Evolutionary conservation across 1,140 invertebrate genomes (phyloP), one percentile per base, ranked within the genome.

Genomic region (Macrotrachela quadricornifera): DNA sequence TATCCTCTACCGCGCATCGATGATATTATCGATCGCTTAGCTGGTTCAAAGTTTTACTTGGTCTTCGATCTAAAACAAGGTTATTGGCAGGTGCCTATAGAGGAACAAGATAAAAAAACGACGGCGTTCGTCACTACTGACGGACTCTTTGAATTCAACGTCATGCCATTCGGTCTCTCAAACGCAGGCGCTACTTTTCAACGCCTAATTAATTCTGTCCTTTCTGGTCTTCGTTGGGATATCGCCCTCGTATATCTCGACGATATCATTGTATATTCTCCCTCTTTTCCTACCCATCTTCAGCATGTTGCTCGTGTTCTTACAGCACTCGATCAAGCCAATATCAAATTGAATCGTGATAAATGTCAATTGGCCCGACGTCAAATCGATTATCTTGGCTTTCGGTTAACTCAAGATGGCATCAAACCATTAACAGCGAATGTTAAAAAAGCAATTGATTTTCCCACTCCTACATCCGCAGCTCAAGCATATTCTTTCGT

Each of bases 401-500:
- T 65, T 41, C 50, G 56, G 14, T 58, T 68, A 10, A 56, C 50
- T 12, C 38, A 37, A 10, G 40, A 65, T 8, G 62, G 59, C 8
- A 56, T 63, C 17, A 48, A 51, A 14, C 30, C 59, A 11, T 57
- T 63, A 52, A 57, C 56, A 6, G 55, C 57, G 1, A 68, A 69
- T 46, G 54, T 59, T n/a, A 46, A 58, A 36, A 57, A 57, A 12
- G 53, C 67, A 11, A 50, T 45, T n/a, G 45, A 62, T 10, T 64
- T 59, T 55, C 63, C 61, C 13, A 54, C 45, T 12, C 64, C 66
- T 14, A 57, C 4, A n/a, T 63, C 57, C 30, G 40, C 59, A 0
- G 59, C 58, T 18, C 49, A 61, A 37, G 41, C 68, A 1, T 17
- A 59, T 50, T 21, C 46, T n/a, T 69, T 69, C 49, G 38, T 67